These are phyloP conservation scores for Epistrophella euchroma DNA, from an alignment of 2,888 invertebrate genomes.

Conservation along the genomic window DNA sequence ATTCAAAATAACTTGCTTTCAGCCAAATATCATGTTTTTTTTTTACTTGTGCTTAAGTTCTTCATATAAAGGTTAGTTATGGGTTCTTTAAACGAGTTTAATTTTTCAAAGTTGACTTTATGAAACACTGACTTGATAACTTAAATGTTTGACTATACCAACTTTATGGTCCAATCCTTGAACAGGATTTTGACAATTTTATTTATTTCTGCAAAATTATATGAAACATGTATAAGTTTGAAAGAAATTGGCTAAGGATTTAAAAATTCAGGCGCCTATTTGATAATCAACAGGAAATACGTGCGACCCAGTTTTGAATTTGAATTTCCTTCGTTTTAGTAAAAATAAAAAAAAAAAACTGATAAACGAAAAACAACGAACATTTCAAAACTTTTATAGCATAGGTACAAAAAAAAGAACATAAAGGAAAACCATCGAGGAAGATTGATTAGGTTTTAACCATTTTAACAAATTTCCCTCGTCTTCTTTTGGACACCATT, in stretches of 20 bases:
- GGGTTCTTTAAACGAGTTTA: neutral
- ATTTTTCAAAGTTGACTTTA: no score
- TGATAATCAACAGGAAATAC: neutral
- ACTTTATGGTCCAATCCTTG: no score
- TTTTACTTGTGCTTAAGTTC: neutral
- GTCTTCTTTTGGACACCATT: conserved; percentile 31
- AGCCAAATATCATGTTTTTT: neutral
- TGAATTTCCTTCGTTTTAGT: neutral
- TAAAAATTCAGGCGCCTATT: neutral
- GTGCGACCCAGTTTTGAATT: neutral
- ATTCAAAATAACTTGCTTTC: neutral
- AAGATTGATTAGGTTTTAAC: conserved; percentile 72
- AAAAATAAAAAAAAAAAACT: neutral
- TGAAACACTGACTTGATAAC: no score
- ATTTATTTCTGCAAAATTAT: no score
- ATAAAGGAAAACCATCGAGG: conserved; percentile 4
- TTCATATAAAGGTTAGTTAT: neutral
- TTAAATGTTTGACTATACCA: no score
- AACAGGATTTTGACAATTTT: no score
- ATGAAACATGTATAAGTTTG: neutral
- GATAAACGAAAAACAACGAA: conserved; percentile 23
- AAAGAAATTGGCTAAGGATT: neutral
- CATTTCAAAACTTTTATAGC: conserved; percentile 10
- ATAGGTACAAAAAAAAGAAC: neutral
- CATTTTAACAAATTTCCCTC: conserved; percentile 70